phyloP scores from a whole-genome alignment of 2,797 vertebrate genomes.

The Petrocephalus schoutedeni region DNA sequence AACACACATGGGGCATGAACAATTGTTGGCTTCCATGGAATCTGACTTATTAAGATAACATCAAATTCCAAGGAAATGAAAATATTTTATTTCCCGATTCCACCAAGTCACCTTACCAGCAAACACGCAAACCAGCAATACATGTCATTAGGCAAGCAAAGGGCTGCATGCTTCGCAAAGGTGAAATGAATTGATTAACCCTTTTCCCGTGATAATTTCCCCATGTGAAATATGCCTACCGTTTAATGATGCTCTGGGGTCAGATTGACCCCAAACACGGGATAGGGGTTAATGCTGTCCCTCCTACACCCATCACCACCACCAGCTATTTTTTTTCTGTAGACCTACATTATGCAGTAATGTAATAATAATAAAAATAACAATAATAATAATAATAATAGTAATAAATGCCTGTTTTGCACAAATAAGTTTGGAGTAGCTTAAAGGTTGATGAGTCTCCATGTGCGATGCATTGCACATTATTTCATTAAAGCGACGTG shows the following conservation, averaged over 20 bases:
- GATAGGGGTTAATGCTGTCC: background rate
- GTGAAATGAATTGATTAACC: background rate
- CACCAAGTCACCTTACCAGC: background rate
- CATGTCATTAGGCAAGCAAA: background rate
- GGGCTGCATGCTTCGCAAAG: background rate
- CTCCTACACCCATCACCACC: background rate
- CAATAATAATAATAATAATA: too few species aligned
- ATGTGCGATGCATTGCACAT: background rate
- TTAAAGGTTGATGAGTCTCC: background rate
- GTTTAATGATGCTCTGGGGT: too few species aligned
- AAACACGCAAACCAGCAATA: background rate
- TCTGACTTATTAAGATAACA: background rate
- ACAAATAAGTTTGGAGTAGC: background rate
- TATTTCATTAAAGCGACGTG: background rate
- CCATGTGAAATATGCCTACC: too few species aligned
- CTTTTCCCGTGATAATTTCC: too few species aligned
- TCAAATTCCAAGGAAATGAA: background rate
- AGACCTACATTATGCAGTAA: background rate
- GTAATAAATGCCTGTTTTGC: background rate
- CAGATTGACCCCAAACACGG: too few species aligned
- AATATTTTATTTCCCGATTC: background rate
- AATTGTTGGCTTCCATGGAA: background rate
- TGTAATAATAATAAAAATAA: background rate
- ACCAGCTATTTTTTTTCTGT: background rate
- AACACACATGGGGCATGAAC: background rate